Conservation (phyloP, 2,888 invertebrate species). For the Lapara coniferarum region DNA sequence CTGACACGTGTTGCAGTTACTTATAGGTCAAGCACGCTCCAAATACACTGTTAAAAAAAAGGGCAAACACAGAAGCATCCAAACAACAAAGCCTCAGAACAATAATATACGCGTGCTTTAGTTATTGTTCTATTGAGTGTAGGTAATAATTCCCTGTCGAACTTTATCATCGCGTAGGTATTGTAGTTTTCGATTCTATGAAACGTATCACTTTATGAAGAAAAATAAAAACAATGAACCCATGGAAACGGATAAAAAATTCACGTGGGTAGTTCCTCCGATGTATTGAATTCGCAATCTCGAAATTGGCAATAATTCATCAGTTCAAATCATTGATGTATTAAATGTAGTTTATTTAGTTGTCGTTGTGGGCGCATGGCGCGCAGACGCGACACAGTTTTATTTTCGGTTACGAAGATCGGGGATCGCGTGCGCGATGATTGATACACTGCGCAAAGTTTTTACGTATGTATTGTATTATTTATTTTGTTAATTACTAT, state of each 20-base stretch:
- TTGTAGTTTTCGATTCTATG: too few species aligned
- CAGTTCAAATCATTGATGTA: too few species aligned
- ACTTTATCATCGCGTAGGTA: too few species aligned
- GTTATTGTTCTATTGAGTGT: too few species aligned
- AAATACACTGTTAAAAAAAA: too few species aligned
- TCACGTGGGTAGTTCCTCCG: not conserved
- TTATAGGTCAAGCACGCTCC: too few species aligned
- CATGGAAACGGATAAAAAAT: not conserved
- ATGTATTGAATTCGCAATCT: constrained; percentile 2
- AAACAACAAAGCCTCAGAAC: too few species aligned
- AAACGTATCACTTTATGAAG: too few species aligned
- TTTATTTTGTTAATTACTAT: not conserved
- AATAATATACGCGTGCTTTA: too few species aligned
- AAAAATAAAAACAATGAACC: not conserved
- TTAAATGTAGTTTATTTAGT: constrained; percentile 19
- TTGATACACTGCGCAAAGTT: constrained; percentile 17
- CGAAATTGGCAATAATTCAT: constrained; percentile 16
- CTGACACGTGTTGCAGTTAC: too few species aligned
- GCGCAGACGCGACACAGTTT: constrained; percentile 16
- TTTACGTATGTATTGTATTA: constrained; percentile 8
- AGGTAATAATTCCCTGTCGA: too few species aligned
- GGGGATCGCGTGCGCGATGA: constrained; percentile 9
- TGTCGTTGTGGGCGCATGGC: constrained; percentile 10
- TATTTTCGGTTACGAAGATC: constrained; percentile 5
- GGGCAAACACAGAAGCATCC: too few species aligned